phyloP scores from a whole-genome alignment of 2,113 vertebrate species.

The Mirounga angustirostris region DNA sequence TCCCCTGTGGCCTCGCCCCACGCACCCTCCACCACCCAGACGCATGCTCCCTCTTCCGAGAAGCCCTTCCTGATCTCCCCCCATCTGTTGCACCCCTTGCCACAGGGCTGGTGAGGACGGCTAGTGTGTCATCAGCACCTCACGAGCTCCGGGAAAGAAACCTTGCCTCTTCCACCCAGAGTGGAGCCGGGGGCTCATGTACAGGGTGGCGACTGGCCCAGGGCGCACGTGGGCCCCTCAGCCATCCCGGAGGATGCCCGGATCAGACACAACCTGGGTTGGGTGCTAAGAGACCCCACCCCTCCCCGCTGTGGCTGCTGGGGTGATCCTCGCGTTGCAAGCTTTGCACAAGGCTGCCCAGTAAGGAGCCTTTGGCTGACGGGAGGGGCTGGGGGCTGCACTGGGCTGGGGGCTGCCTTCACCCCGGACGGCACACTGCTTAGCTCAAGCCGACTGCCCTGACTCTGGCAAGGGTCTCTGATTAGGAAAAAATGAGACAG shows the following conservation, averaged over 20 bases:
- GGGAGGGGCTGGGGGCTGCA: fast-evolving
- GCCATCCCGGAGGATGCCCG: neutral
- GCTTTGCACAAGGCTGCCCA: fast-evolving
- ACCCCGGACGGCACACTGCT: neutral
- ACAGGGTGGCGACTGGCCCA: fast-evolving
- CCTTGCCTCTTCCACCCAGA: neutral
- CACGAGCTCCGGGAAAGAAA: neutral
- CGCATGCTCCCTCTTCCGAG: neutral
- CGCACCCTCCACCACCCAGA: neutral
- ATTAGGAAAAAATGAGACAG: neutral
- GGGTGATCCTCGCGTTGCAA: neutral
- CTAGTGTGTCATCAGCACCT: fast-evolving
- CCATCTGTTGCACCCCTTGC: no score
- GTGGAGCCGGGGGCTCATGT: neutral
- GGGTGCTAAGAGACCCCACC: neutral
- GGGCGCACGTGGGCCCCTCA: fast-evolving
- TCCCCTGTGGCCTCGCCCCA: fast-evolving
- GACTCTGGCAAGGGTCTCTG: no score
- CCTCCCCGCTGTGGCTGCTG: neutral
- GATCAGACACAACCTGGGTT: fast-evolving
- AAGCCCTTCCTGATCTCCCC: neutral
- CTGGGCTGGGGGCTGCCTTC: neutral
- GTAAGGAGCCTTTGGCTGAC: fast-evolving
- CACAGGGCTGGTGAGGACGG: neutral
- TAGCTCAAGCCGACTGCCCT: neutral